Conservation (phyloP, 2,797 vertebrate genomes). For the Arctocebus calabarensis region DNA sequence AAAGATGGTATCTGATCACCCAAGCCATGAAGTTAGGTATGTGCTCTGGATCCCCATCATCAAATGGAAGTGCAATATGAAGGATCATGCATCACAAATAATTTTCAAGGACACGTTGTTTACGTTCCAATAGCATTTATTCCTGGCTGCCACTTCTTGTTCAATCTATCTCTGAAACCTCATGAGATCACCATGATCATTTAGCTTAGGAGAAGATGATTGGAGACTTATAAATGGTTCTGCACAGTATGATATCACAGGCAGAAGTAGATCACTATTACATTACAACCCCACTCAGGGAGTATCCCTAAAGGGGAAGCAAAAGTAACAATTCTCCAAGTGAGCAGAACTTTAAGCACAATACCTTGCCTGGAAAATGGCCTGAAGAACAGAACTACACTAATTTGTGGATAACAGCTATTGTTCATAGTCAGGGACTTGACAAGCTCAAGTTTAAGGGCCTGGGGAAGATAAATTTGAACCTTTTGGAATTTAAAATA, state of each 20-base stretch:
- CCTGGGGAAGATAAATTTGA: slow-evolving; percentile 19
- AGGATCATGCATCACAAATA: background rate
- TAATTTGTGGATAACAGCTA: background rate
- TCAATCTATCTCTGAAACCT: background rate
- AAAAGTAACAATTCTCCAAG: background rate
- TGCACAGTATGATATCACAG: background rate
- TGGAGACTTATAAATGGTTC: background rate
- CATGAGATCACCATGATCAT: background rate
- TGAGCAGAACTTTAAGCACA: background rate
- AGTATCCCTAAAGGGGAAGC: background rate
- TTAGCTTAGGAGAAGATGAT: slow-evolving; percentile 16
- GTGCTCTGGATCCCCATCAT: background rate
- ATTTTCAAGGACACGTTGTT: background rate
- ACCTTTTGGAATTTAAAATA: background rate
- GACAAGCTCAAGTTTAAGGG: background rate
- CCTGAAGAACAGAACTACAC: background rate
- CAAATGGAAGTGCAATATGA: background rate
- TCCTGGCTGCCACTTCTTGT: background rate
- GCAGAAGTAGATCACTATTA: background rate
- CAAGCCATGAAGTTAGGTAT: background rate
- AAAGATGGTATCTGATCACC: background rate
- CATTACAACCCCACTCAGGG: background rate
- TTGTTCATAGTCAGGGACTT: background rate
- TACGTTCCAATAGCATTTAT: background rate
- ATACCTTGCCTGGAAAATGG: background rate